Conservation (phyloP, 2,888 invertebrate species). For the Lithophane semibrunnea region DNA sequence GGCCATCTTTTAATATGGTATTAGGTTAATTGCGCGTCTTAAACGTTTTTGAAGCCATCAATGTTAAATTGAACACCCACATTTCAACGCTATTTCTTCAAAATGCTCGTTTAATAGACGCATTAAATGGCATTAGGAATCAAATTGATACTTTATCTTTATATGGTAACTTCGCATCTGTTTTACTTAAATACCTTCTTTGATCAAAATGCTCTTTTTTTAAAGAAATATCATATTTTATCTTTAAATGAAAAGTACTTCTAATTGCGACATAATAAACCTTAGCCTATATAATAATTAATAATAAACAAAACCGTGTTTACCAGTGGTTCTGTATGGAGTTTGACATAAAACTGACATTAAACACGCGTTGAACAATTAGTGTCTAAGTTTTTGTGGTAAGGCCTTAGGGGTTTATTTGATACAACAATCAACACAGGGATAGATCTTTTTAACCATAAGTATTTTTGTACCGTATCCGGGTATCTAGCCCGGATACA, state of each 20-base stretch:
- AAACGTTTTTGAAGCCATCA: conserved; percentile 42
- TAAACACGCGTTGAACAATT: too few species aligned
- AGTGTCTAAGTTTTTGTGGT: too few species aligned
- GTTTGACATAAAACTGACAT: too few species aligned
- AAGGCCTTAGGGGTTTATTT: too few species aligned
- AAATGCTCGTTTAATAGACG: conserved; percentile 40
- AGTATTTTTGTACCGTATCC: too few species aligned
- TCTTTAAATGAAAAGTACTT: not conserved
- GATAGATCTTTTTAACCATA: not conserved
- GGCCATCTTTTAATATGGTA: conserved; percentile 31
- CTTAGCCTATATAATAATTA: too few species aligned
- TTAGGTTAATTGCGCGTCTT: conserved; percentile 47
- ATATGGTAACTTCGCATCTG: conserved; percentile 14
- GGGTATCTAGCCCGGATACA: not conserved
- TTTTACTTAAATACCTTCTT: not conserved
- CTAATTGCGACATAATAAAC: not conserved
- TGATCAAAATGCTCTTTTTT: not conserved
- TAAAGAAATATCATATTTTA: not conserved
- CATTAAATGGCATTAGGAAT: conserved; percentile 29
- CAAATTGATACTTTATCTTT: conserved; percentile 31
- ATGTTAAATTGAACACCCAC: conserved; percentile 55
- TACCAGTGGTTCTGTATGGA: too few species aligned
- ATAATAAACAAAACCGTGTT: too few species aligned
- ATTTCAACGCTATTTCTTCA: conserved; percentile 25
- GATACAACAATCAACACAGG: not conserved